Base-by-base conservation (phyloP, 2,113 vertebrate species). In the Engystomops pustulosus region DNA sequence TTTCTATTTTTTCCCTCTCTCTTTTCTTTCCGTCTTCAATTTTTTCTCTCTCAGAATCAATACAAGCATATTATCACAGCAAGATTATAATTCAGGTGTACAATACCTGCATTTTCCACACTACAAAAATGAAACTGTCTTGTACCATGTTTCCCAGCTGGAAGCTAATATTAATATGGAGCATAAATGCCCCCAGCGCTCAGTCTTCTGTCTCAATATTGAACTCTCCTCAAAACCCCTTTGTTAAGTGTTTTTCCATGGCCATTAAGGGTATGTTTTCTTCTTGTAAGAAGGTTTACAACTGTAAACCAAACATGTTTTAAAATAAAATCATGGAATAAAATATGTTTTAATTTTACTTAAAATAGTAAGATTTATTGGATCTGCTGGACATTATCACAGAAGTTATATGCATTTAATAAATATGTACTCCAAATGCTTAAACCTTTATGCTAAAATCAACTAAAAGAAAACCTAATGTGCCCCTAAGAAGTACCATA, bases 51-150 rank as follows among this genome's bases (percentile, higher is more conserved):
- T 91, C 91, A 89, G 92, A 92, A 90, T 94, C 91, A 93, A 91
- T 92, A 89, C 89, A 88, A 75, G 86, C 62, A 11, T 72, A 94
- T 94, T 94, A 94, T 95, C 94, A 90, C 93, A 94, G 93, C 91
- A 89, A 92, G 93, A 86, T 91, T 90, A 90, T 92, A 92, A 94
- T 91, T 92, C 92, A 90, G 94, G 90, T 91, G 88, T 91, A 93
- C 91, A 93, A 92, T 93, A 91, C 92, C 90, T 93, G 89, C 86
- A 86, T 91, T 92, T 90, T 86, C 80, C 86, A 1, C 84, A 30
- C 1, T 62, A 82, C 87, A 87, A 88, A 89, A 87, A 88, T 88
- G 88, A 88, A 86, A 91, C 83, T 75, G 84, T 88, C 80, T 86
- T 90, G 89, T 87, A 87, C 87, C 87, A 86, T 85, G 88, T 87